phyloP scores from a whole-genome alignment of 53 echinoderm and acorn worm genomes.

The Holothuria leucospilota region DNA sequence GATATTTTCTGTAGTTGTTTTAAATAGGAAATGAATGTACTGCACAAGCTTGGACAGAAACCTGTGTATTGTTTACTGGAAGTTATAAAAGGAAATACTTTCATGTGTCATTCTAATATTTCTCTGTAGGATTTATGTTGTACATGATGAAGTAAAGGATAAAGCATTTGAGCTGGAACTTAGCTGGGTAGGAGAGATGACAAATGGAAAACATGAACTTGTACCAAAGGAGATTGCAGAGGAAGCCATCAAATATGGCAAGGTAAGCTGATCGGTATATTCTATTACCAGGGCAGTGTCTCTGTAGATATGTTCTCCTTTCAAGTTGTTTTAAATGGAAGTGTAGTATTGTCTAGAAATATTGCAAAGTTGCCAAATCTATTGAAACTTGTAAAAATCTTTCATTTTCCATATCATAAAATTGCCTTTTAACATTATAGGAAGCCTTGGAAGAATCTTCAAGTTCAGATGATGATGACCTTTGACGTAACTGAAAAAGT shows the following conservation, averaged over 20 bases:
- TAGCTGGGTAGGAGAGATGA: constrained; percentile 94
- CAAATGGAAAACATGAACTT: constrained; percentile 85
- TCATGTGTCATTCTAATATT: neutral
- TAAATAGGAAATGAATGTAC: neutral
- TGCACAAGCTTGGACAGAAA: neutral
- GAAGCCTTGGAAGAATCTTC: constrained; percentile 93
- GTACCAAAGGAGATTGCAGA: constrained; percentile 88
- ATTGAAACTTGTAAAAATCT: no score
- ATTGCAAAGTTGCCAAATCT: no score
- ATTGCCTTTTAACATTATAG: constrained; percentile 59
- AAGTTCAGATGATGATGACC: constrained; percentile 95
- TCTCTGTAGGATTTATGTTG: constrained; percentile 80
- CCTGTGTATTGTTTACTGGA: no score
- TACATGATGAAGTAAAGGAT: constrained; percentile 98
- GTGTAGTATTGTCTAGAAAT: no score
- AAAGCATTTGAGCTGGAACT: constrained; percentile 96
- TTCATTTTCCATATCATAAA: no score
- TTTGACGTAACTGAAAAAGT: constrained; percentile 38
- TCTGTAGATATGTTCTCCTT: neutral
- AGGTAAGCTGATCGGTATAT: constrained; percentile 55
- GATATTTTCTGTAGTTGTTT: neutral
- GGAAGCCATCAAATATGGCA: constrained; percentile 92
- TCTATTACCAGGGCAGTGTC: neutral
- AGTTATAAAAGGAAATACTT: no score
- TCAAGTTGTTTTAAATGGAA: no score